phyloP scores from a whole-genome alignment of 2,113 vertebrate genomes.

The Crotalus viridis region DNA sequence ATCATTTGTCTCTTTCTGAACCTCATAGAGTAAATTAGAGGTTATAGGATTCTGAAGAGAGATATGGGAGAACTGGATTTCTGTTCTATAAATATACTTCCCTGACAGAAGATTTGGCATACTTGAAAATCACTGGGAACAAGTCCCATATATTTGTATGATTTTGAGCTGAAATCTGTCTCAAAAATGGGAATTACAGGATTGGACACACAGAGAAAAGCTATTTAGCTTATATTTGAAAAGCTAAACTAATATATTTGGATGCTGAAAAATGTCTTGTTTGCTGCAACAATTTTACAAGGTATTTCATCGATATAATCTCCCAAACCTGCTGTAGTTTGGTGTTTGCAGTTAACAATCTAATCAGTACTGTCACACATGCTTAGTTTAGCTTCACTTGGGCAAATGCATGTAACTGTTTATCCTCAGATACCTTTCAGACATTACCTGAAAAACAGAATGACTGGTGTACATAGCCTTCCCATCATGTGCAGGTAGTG shows the following conservation, averaged over 20 bases:
- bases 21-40: neutral
- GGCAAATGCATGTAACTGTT: neutral
- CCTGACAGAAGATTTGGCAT: slow-evolving; percentile 31
- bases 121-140: slow-evolving; percentile 1
- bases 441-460: neutral
- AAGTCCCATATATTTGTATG: neutral
- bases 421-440: neutral
- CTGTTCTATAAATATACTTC: slow-evolving; percentile 33
- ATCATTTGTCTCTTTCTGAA: slow-evolving; percentile 16
- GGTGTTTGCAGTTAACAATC: neutral
- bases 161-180: neutral
- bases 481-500: neutral
- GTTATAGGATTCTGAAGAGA: slow-evolving; percentile 26
- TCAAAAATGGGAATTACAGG: slow-evolving; percentile 7
- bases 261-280: neutral
- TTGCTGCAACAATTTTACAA: neutral
- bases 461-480: no score
- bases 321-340: neutral
- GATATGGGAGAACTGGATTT: slow-evolving; percentile 22
- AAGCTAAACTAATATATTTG: neutral
- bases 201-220: neutral
- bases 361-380: neutral
- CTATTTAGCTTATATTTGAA: slow-evolving; percentile 4
- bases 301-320: neutral
- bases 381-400: neutral